phyloP scores from a whole-genome alignment of 2,888 invertebrate species.

The Cantharis nigra region DNA sequence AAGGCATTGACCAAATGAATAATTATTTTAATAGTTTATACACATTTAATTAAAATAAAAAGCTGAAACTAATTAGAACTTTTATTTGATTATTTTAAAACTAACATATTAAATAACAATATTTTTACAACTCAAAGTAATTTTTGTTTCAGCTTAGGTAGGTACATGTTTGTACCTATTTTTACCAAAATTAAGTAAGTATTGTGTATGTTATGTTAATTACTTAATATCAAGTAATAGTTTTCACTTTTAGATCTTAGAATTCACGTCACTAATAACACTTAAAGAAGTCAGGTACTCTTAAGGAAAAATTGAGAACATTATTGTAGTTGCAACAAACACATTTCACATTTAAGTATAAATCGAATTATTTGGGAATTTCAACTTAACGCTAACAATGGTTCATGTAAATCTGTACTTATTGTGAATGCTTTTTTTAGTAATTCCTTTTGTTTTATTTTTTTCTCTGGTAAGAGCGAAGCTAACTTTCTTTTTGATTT shows the following conservation, averaged over 20 bases:
- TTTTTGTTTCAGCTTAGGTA: neutral
- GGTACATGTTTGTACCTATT: neutral
- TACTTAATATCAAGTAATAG: neutral
- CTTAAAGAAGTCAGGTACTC: conserved; percentile 18
- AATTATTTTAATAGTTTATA: too few relatives aligned
- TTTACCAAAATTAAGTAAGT: neutral
- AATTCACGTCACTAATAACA: neutral
- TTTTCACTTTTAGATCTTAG: neutral
- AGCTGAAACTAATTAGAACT: neutral
- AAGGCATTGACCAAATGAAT: too few relatives aligned
- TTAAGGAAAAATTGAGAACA: conserved; percentile 16
- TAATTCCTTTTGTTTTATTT: conserved; percentile 56
- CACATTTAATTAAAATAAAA: neutral
- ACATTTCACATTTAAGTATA: conserved; percentile 1
- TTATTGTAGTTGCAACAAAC: neutral
- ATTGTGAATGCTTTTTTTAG: conserved; percentile 17
- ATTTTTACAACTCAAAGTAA: neutral
- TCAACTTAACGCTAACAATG: conserved; percentile 71
- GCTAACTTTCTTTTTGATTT: conserved; percentile 70
- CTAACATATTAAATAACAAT: neutral
- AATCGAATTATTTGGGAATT: conserved; percentile 9
- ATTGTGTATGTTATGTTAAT: neutral
- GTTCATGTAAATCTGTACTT: conserved; percentile 64
- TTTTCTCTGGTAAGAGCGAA: conserved; percentile 60
- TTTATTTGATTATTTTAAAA: neutral